Evolutionary conservation across 2,888 invertebrate genomes (phyloP).

Genomic region (Nomada ruficornis): DNA sequence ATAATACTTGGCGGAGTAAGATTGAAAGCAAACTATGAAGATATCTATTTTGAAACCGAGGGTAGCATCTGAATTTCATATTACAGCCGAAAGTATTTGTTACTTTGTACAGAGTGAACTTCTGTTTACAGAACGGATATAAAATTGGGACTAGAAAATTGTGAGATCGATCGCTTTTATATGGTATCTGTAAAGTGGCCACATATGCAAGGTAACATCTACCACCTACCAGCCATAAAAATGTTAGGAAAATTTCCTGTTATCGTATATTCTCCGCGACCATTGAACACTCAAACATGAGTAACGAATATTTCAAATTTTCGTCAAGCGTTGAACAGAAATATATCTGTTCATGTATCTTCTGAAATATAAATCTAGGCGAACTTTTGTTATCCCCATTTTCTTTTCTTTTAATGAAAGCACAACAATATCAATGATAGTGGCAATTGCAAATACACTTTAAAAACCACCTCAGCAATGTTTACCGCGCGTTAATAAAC

Average conservation of each 20-base stretch:
- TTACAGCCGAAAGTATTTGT: background rate
- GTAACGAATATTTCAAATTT: background rate
- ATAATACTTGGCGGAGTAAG: too few relatives aligned
- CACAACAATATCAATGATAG: too few relatives aligned
- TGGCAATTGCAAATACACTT: too few relatives aligned
- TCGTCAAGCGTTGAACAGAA: background rate
- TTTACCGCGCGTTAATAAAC: background rate
- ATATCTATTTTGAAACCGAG: too few relatives aligned
- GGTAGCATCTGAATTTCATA: too few relatives aligned
- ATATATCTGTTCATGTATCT: too few relatives aligned
- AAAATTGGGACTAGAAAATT: background rate
- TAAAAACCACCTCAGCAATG: too few relatives aligned
- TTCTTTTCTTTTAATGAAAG: background rate
- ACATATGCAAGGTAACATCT: background rate
- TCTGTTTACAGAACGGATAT: background rate
- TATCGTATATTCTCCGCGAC: background rate
- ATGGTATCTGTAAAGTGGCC: background rate
- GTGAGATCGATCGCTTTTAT: background rate
- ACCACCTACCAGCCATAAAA: conserved; percentile 4
- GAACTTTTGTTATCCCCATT: too few relatives aligned
- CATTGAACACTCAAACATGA: background rate
- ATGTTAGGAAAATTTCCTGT: background rate
- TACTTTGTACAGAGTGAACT: background rate
- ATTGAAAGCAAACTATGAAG: too few relatives aligned
- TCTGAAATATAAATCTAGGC: background rate